phyloP scores from a whole-genome alignment of 2,888 invertebrate species.

The Campoplex nolae region DNA sequence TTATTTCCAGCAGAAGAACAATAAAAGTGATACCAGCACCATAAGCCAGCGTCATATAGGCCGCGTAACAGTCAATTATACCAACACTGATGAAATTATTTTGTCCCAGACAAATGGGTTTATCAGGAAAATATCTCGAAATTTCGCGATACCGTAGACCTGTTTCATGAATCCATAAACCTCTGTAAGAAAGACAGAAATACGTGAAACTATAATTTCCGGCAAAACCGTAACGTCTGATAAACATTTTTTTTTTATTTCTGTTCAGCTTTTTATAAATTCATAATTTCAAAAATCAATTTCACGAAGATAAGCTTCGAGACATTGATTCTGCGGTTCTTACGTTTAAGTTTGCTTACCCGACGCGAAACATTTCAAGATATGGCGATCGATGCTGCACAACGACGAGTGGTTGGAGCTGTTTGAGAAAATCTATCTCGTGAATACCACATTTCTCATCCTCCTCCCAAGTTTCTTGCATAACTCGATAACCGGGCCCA shows the following conservation, averaged over 20 bases:
- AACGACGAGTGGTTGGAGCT: constrained; percentile 78
- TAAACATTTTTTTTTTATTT: neutral
- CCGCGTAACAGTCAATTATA: constrained; percentile 86
- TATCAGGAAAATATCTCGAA: constrained; percentile 86
- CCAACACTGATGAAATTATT: constrained; percentile 88
- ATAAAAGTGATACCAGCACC: constrained; percentile 84
- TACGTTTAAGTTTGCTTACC: constrained; percentile 70
- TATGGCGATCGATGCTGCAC: constrained; percentile 81
- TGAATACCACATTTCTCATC: constrained; percentile 90
- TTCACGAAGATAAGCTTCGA: neutral
- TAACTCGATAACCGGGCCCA: constrained; percentile 88
- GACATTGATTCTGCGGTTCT: neutral
- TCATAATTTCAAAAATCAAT: neutral
- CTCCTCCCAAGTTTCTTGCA: constrained; percentile 89
- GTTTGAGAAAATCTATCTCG: constrained; percentile 86
- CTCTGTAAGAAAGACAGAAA: constrained; percentile 71
- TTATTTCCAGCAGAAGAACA: constrained; percentile 80
- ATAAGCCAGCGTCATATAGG: constrained; percentile 85
- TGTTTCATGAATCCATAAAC: constrained; percentile 86
- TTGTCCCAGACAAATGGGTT: constrained; percentile 86
- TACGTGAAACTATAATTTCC: neutral
- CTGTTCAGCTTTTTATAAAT: neutral
- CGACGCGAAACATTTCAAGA: constrained; percentile 82
- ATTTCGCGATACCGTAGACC: constrained; percentile 87
- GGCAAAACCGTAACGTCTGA: neutral